phyloP scores from a whole-genome alignment of 2,888 invertebrate species.

The Dioctria rufipes region DNA sequence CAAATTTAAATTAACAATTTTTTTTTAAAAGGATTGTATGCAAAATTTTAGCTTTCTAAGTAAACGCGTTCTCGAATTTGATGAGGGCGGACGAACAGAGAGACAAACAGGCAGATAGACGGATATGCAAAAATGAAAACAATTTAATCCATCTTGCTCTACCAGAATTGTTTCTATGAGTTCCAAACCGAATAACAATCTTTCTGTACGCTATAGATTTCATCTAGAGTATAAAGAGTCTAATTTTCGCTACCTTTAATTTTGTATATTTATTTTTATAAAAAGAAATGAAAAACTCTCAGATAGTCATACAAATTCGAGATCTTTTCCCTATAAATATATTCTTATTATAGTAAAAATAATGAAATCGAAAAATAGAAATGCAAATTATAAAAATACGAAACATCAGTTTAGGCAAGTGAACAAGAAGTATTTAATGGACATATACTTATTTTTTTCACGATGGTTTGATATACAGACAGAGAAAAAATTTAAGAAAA shows the following conservation, averaged over 20 bases:
- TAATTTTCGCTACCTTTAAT: slow-evolving; percentile 12
- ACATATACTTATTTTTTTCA: slow-evolving; percentile 43
- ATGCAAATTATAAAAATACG: slow-evolving; percentile 18
- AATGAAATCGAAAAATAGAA: slow-evolving; percentile 24
- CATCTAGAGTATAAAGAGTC: neutral
- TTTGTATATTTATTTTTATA: slow-evolving; percentile 34
- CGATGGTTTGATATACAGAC: slow-evolving; percentile 27
- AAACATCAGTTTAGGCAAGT: neutral
- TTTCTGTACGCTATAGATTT: no score
- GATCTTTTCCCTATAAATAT: slow-evolving; percentile 16
- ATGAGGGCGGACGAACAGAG: no score
- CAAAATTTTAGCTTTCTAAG: no score
- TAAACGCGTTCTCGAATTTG: no score
- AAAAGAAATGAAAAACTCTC: slow-evolving; percentile 21
- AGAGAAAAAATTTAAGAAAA: slow-evolving; percentile 16
- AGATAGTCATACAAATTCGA: slow-evolving; percentile 30
- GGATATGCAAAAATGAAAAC: no score
- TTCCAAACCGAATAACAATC: no score
- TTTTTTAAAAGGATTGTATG: no score
- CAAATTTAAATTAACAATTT: no score
- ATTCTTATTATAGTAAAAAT: slow-evolving; percentile 27
- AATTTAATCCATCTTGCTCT: no score
- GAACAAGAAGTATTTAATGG: neutral
- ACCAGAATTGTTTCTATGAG: no score
- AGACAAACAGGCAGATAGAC: no score